Evolutionary conservation across 2,113 vertebrate genomes (phyloP).

Genomic region (Garra rufa): DNA sequence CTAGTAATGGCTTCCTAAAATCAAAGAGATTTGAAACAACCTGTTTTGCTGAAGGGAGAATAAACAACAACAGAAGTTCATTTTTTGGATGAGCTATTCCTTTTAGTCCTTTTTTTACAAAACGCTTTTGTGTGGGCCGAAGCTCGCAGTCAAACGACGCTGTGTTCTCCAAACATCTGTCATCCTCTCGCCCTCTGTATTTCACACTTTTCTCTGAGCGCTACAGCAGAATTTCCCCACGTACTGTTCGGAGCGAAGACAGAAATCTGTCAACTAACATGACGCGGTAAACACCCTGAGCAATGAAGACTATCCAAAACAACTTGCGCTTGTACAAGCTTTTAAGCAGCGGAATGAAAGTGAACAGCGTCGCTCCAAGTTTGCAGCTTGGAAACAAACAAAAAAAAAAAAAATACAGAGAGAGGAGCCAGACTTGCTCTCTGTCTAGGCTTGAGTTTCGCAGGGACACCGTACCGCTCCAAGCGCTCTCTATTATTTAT

Average conservation of each 20-base stretch:
- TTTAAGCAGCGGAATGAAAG: not conserved
- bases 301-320: not conserved
- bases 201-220: not conserved
- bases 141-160: not conserved
- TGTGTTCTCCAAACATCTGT: slow-evolving; percentile 4
- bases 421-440: not conserved
- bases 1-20: not conserved
- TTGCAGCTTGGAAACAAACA: not conserved
- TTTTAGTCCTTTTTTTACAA: not conserved
- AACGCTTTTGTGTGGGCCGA: not conserved
- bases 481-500: not conserved
- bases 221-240: slow-evolving; percentile 8
- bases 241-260: not conserved
- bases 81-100: not conserved
- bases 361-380: not conserved
- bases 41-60: not conserved
- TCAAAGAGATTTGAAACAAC: not conserved
- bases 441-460: not conserved
- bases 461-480: not conserved
- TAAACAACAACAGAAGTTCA: not conserved
- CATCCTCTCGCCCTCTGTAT: not conserved
- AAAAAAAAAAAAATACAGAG: not conserved
- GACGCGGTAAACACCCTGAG: not conserved
- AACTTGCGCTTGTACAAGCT: not conserved
- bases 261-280: slow-evolving; percentile 5